Base-by-base conservation (phyloP, 2,797 vertebrate species). In the Pelobates cultripes region DNA sequence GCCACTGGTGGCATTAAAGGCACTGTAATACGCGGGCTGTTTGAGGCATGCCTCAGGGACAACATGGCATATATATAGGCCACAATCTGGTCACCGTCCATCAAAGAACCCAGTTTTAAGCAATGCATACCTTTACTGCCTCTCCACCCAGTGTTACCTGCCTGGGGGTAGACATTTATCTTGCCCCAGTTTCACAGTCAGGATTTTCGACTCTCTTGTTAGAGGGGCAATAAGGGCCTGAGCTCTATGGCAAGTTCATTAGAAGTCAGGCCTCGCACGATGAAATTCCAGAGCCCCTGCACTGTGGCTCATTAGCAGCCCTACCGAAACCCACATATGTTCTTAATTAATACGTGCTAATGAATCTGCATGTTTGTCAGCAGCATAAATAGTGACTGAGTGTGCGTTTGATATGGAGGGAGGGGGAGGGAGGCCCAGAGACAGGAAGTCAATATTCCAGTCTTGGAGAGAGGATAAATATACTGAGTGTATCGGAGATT, bases 281-380 rank as follows among this genome's bases (percentile, higher is more conserved):
- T 14, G 43, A 57, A 60, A 73, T 85, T 82, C 75, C 84, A 4
- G 7, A 14, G 70, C 61, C 64, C 47, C 79, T 51, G 51, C 69
- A 70, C 47, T 43, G 72, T 43, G 51, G 84, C 66, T 79, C 76
- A 75, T 82, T 77, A 82, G 72, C 68, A 79, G 66, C 68, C 43
- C 75, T 78, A 85, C 79, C 84, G 89, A 87, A 89, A 91, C 90
- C 89, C 93, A 91, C 93, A 95, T 94, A 93, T 95, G 94, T 92
- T 94, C 92, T 91, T 94, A 91, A 92, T 94, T 94, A 94, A 89
- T 89, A 90, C 90, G 93, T 89, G 92, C 92, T 94, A 95, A 95
- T 94, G 92, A 94, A 94, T 89, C 89, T 89, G 90, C 89, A 89
- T 92, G 89, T 90, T 92, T 90, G 43, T 73, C 61, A 13, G 75